Percentiles rank a stretch among this genome's conserved stretches.
Conservation (phyloP, 1,140 invertebrate species). For the Geopemphigus sp. region DNA sequence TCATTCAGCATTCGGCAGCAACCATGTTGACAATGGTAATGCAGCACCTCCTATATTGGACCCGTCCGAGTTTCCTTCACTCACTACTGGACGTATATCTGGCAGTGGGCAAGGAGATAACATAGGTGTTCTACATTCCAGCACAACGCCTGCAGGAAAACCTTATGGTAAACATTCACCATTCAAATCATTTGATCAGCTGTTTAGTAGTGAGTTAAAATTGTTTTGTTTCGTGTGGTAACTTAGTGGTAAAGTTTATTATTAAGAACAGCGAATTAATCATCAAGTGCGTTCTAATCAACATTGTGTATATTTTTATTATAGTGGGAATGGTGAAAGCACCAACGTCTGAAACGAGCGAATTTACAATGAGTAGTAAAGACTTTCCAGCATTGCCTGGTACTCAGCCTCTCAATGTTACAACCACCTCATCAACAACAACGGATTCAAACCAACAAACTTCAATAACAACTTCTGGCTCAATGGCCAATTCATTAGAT, state of each 20-base stretch:
- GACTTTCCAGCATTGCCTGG: constrained; percentile 93
- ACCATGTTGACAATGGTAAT: constrained; percentile 64
- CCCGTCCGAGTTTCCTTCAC: constrained; percentile 86
- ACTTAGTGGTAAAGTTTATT: constrained; percentile 33
- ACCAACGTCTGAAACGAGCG: constrained; percentile 79
- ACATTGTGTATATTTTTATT: neutral
- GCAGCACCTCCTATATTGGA: constrained; percentile 80
- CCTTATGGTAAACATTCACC: constrained; percentile 69
- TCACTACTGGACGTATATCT: constrained; percentile 66
- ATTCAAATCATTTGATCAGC: constrained; percentile 51
- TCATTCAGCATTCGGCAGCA: constrained; percentile 72
- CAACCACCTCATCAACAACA: constrained; percentile 49
- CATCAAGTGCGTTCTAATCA: neutral
- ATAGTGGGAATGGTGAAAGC: constrained; percentile 94
- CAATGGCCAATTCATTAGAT: constrained; percentile 39
- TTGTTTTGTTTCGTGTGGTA: constrained; percentile 27
- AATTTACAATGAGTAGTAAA: constrained; percentile 62
- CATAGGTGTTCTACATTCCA: constrained; percentile 74
- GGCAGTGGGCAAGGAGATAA: constrained; percentile 64
- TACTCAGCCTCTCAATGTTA: constrained; percentile 51
- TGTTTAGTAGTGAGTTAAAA: constrained; percentile 49
- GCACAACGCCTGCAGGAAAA: constrained; percentile 78
- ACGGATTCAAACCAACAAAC: constrained; percentile 53
- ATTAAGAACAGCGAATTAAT: neutral
- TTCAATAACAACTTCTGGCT: constrained; percentile 35